Evolutionary conservation across 2,888 invertebrate genomes (phyloP).

Genomic region (Synergus umbraculus): DNA sequence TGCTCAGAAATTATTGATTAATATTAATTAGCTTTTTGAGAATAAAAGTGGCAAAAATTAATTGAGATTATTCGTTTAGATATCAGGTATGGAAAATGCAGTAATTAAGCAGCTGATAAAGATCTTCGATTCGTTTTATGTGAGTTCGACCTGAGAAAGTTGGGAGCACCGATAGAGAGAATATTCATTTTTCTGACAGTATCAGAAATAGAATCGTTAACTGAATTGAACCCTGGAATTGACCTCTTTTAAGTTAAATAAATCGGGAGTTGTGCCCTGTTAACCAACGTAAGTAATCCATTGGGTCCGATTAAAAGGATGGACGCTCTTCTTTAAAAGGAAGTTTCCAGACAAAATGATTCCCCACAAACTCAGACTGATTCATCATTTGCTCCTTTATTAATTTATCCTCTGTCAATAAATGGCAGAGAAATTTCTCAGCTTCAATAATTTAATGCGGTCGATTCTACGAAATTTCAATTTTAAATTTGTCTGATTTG

Average conservation of each 20-base stretch:
- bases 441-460: background rate
- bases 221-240: slow-evolving; percentile 28
- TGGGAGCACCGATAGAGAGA: slow-evolving; percentile 28
- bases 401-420: slow-evolving; percentile 1
- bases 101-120: slow-evolving; percentile 28
- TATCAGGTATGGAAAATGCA: slow-evolving; percentile 12
- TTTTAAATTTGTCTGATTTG: background rate
- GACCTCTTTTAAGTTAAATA: slow-evolving; percentile 35
- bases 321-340: slow-evolving; percentile 20
- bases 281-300: slow-evolving; percentile 26
- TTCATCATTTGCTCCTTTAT: slow-evolving; percentile 23
- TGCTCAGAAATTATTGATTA: background rate
- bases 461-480: background rate
- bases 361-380: background rate
- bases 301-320: slow-evolving; percentile 15
- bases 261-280: slow-evolving; percentile 32
- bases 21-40: background rate
- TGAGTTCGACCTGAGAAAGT: slow-evolving; percentile 37
- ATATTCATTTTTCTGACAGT: slow-evolving; percentile 1
- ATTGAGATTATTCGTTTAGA: background rate
- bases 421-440: background rate
- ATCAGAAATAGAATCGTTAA: slow-evolving; percentile 39
- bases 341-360: slow-evolving; percentile 16
- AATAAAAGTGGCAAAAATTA: background rate
- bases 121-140: slow-evolving; percentile 31